A percentile compares a stretch with the other conserved stretches of the same genome.
Conservation (phyloP, 2,113 vertebrate genomes). For the Corythaeola cristata region DNA sequence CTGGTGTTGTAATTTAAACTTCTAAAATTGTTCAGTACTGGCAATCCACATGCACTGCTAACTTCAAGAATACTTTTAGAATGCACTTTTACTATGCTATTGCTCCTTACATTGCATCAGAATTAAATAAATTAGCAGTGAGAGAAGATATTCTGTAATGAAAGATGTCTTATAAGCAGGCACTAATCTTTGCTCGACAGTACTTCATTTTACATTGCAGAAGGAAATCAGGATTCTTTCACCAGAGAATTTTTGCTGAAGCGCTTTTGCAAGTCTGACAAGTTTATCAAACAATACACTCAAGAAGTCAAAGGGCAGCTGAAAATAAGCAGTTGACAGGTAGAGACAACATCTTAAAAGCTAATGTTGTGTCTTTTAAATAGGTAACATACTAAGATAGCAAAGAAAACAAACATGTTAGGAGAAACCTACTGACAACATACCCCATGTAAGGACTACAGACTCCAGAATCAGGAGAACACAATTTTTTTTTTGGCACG, state of each 20-base stretch:
- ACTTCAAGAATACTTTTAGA: background rate
- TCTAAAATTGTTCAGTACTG: background rate
- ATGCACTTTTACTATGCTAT: background rate
- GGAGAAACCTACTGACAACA: background rate
- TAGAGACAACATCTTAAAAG: background rate
- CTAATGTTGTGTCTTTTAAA: background rate
- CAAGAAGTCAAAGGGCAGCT: background rate
- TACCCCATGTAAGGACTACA: background rate
- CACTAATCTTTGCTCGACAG: background rate
- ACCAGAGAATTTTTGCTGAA: background rate
- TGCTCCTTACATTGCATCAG: background rate
- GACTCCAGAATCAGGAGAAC: background rate
- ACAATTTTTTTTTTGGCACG: background rate
- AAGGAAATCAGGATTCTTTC: background rate
- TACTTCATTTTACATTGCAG: background rate
- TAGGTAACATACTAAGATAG: background rate
- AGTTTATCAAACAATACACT: background rate
- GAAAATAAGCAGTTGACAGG: background rate
- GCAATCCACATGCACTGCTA: background rate
- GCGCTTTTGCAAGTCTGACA: background rate
- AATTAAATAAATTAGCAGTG: background rate
- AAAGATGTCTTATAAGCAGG: background rate
- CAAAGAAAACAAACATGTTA: background rate
- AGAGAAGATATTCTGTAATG: background rate
- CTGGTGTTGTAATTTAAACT: background rate